A percentile compares a stretch with the other conserved stretches of the same genome.
phyloP scores from a whole-genome alignment of 1,140 invertebrate species.

The Zaprionus inermis region DNA sequence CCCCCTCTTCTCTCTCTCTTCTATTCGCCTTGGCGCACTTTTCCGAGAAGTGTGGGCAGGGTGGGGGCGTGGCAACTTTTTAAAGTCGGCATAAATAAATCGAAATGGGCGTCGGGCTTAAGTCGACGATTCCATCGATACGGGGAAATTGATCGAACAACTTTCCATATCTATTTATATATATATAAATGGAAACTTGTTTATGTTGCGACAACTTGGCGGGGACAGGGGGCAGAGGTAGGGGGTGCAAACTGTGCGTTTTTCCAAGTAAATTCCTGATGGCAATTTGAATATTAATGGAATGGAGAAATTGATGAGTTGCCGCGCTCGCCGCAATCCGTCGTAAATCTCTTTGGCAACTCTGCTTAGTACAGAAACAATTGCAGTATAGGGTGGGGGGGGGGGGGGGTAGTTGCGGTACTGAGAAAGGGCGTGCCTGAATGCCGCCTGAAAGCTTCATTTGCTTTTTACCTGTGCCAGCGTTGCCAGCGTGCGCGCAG shows the following conservation, averaged over 20 bases:
- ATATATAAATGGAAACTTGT: neutral
- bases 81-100: conserved; percentile 50
- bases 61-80: conserved; percentile 35
- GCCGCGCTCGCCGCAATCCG: neutral
- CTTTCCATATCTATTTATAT: conserved; percentile 14
- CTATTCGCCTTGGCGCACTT: conserved; percentile 15
- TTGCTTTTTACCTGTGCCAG: neutral
- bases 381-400: neutral
- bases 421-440: neutral
- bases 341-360: neutral
- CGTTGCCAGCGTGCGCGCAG: neutral
- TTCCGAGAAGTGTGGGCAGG: neutral
- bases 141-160: neutral
- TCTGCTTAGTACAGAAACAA: neutral
- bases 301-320: conserved; percentile 4
- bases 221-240: no score
- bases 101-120: conserved; percentile 32
- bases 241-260: neutral
- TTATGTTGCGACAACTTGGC: neutral
- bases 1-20: neutral
- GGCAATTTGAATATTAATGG: conserved; percentile 21
- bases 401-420: neutral
- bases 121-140: conserved; percentile 13
- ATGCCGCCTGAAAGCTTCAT: no score
- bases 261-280: conserved; percentile 13